Evolutionary conservation across 2,797 vertebrate species (phyloP), one percentile per base, ranked within the genome.

Genomic region (Champsocephalus gunnari): DNA sequence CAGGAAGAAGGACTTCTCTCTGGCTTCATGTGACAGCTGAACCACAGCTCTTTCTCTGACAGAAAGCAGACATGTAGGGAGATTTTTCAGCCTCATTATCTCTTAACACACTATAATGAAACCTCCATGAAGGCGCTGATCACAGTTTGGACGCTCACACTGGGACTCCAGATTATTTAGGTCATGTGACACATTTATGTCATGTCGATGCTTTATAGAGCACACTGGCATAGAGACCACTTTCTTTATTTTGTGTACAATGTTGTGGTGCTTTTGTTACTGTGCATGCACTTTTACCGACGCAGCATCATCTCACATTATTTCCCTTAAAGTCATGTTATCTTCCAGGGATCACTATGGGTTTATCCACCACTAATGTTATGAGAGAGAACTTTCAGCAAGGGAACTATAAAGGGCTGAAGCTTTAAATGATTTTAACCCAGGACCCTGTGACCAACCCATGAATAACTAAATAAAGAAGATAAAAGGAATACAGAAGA

Each of bases 21-120:
- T 71, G 14, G 17, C 2, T 49, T 14, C 28, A 54, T 58, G 55
- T 73, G 67, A 67, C 61, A 34, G 54, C 48, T 32, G 14, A 85
- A 82, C 76, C 82, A 28, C 44, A 69, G 17, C 17, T 49, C 73
- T 79, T 73, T 85, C 79, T 28, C 50, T 65, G 67, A 73, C 45
- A 67, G 43, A 80, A 24, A 34, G 45, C 50, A 70, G 57, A 79
- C 55, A 34, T 17, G 56, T 34, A 75, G 73, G 55, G 75, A 63
- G 56, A 57, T 49, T 10, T 47, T 63, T 45, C 51, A 14, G 56
- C 49, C 45, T 13, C 51, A 12, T 49, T 75, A 50, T 74, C 49
- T 73, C 55, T 54, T 50, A 66, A 59, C 9, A 41, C 43, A 4
- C 8, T 7, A 41, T 55, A 68, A 58, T 71, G 49, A 51, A 38